Percentiles rank a stretch among this genome's conserved stretches.
These are phyloP conservation scores for Damaliscus lunatus DNA, from an alignment of 2,113 vertebrate species.

Conservation along the genomic window DNA sequence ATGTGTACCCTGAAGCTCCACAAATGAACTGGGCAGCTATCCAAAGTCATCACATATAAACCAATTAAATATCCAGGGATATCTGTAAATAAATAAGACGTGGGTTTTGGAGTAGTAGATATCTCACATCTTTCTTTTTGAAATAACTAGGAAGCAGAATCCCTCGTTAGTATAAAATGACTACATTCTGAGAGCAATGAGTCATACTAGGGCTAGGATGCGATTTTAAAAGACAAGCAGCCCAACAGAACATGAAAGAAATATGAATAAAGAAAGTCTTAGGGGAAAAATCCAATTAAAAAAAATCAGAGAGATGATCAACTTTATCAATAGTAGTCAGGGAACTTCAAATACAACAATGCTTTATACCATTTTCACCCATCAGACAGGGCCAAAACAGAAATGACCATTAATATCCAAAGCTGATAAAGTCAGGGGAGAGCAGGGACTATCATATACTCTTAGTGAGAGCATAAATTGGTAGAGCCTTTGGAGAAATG, in stretches of 20 bases:
- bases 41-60: background rate
- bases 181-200: background rate
- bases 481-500: background rate
- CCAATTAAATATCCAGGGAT: background rate
- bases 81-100: background rate
- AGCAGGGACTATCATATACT: background rate
- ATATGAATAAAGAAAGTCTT: background rate
- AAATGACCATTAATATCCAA: background rate
- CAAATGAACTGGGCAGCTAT: background rate
- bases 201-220: background rate
- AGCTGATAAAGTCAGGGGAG: background rate
- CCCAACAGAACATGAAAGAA: background rate
- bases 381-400: background rate
- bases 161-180: background rate
- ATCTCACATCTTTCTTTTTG: background rate
- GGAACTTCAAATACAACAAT: background rate
- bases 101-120: background rate
- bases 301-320: conserved; percentile 12
- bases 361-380: background rate
- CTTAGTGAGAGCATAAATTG: background rate
- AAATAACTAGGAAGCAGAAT: background rate
- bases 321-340: background rate
- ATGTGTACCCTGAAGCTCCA: background rate
- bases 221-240: background rate
- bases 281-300: background rate